Percentiles rank a stretch among this genome's conserved stretches.
Evolutionary conservation across 2,888 invertebrate genomes (phyloP).

Genomic region (Tinea semifulvella): DNA sequence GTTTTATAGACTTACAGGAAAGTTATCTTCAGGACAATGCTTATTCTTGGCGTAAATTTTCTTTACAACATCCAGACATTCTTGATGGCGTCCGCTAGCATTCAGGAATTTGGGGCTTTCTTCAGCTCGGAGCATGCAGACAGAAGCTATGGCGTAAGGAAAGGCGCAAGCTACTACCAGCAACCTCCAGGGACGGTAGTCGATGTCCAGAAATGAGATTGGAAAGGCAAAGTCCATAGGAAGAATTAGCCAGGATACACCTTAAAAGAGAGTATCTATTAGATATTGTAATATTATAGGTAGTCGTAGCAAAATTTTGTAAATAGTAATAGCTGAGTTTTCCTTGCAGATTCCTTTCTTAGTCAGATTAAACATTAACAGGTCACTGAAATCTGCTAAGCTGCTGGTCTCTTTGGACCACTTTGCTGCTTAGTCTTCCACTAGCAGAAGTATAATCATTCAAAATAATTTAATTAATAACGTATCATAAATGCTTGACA

Average conservation of each 20-base stretch:
- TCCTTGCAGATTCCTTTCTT: too few species aligned
- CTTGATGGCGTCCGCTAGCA: conserved; percentile 66
- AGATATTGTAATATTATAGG: not conserved
- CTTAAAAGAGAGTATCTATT: conserved; percentile 37
- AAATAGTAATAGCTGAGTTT: too few species aligned
- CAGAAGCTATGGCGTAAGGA: conserved; percentile 69
- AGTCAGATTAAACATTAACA: too few species aligned
- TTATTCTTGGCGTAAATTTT: conserved; percentile 45
- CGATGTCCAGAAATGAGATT: conserved; percentile 55
- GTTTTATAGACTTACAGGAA: conserved; percentile 33
- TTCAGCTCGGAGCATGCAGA: conserved; percentile 68
- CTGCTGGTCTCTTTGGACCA: too few species aligned
- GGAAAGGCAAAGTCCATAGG: conserved; percentile 62
- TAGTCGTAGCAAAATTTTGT: not conserved
- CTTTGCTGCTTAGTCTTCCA: too few species aligned
- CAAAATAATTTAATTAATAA: too few species aligned
- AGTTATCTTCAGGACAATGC: conserved; percentile 32
- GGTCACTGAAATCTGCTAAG: too few species aligned
- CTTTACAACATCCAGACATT: conserved; percentile 61
- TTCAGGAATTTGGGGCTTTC: conserved; percentile 84
- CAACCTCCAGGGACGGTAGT: conserved; percentile 78
- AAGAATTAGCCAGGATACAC: conserved; percentile 73
- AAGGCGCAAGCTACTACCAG: conserved; percentile 72
- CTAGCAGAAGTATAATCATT: too few species aligned
- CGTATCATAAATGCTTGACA: too few species aligned